Base-by-base conservation (phyloP, 37 sponge, comb jelly and placozoan species). In the Aphrocallistes beatrix region DNA sequence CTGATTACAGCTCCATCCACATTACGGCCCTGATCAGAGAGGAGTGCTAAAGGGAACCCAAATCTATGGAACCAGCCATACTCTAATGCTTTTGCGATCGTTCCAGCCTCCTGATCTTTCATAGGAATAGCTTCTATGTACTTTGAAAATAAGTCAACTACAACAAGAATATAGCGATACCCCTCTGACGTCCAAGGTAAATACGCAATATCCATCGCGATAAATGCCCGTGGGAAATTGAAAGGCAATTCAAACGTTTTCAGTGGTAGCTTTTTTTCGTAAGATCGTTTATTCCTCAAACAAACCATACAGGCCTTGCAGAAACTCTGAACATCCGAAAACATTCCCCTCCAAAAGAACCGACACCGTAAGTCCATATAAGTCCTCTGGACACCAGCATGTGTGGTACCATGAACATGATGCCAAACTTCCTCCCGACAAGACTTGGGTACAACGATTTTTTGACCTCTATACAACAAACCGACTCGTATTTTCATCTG, bases 21-120 rank as follows among this genome's bases (percentile, higher is more conserved):
- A 30, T 32, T 60, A 21, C 75, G 75, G 75, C 75, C 75, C 75
- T 60, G 75, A 28, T 60, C 75, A 28, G 75, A 60, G n/a, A 60
- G 75, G n/a, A 60, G 75, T 30, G 75, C 75, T 60, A 60, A 60
- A 13, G 75, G 75, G 21, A 25, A 60, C n/a, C 75, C 32, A 60
- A 25, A 60, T 60, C 75, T 60, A 13, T 60, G 75, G 75, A 28
- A 28, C 21, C 34, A 60, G 10, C 75, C 75, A 60, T 60, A 60
- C 75, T 60, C 34, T 30, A 60, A 60, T 6, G 75, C 10, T 30
- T 60, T 30, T 13, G 75, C 75, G n/a, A 60, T 30, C 3, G 75
- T 60, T 60, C 75, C 75, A 28, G 75, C 75, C 75, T 60, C 75
- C n/a, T 60, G 75, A 60, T 60, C 75, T 30, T 28, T 60, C 75